Percentiles rank a stretch among this genome's conserved stretches.
phyloP scores from a whole-genome alignment of 2,797 vertebrate species.

The Petrocephalus schoutedeni region DNA sequence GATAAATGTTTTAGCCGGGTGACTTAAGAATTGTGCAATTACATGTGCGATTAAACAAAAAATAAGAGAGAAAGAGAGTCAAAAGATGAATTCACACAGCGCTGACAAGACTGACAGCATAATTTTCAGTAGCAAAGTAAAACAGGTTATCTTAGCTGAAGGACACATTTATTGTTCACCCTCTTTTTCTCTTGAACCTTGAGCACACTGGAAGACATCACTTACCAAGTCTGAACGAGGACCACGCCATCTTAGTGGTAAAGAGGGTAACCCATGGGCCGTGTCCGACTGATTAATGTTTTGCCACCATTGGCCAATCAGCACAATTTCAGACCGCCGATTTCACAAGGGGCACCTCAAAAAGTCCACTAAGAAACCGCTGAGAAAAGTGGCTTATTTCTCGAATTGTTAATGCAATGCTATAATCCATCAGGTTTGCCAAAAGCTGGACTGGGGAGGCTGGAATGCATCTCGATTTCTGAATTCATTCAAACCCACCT shows the following conservation, averaged over 20 bases:
- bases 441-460: neutral
- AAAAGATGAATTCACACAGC: neutral
- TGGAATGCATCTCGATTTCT: neutral
- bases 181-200: neutral
- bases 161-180: neutral
- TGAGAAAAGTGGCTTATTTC: neutral
- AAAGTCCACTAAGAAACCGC: neutral
- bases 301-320: neutral
- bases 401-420: neutral
- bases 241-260: neutral
- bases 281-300: neutral
- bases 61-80: neutral
- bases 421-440: neutral
- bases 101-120: neutral
- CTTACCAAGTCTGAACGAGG: neutral
- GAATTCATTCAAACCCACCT: neutral
- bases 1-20: neutral
- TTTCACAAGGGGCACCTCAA: neutral
- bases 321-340: neutral
- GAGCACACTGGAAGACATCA: neutral
- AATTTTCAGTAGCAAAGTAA: conserved; percentile 5
- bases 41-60: conserved; percentile 2
- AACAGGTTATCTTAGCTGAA: neutral
- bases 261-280: neutral
- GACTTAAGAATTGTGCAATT: conserved; percentile 13